Evolutionary conservation across 2,113 vertebrate genomes (phyloP), one percentile per base, ranked within the genome.

Genomic region (Strix uralensis): DNA sequence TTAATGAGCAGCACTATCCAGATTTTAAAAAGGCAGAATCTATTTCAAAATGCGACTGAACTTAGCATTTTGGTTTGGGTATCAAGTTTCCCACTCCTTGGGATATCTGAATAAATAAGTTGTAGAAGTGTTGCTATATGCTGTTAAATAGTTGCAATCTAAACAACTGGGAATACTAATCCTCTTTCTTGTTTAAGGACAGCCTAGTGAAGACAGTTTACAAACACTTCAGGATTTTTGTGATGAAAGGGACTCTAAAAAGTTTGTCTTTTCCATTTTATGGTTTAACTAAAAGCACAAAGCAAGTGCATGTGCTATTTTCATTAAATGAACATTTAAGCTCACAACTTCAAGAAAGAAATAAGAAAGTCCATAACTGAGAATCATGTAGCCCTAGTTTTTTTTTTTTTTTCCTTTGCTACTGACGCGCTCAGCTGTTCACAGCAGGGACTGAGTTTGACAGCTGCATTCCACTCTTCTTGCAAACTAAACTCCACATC

Each of bases 391-490:
- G 55, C 20, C 52, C 26, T 40, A 49, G n/a, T n/a, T n/a, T 36
- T 14, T 11, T 30, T 49, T 47, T 66, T 59, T 38, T 63, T 23
- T 11, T 11, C 29, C 47, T 70, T 51, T 58, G 54, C 81, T 91
- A 51, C 87, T 86, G 89, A 87, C 63, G 22, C 4, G 3, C 57
- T 95, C 96, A 97, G 96, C 96, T 97, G 95, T 96, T 95, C 90
- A 89, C 89, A 93, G 93, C 13, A 25, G 70, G 88, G 91, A 95
- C 92, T 70, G 95, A 94, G 82, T 58, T 34, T 85, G 92, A 97
- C 94, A 97, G 95, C 96, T 97, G 96, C 96, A 96, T 94, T 95
- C 94, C 55, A 81, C 30, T 55, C 75, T 65, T 86, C 91, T 67
- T 80, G 62, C 94, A 91, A 78, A 94, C 44, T 10, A 7, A 75